These are phyloP conservation scores for Mycalesis mineus DNA, from an alignment of 2,888 invertebrate genomes.

Conservation along the genomic window DNA sequence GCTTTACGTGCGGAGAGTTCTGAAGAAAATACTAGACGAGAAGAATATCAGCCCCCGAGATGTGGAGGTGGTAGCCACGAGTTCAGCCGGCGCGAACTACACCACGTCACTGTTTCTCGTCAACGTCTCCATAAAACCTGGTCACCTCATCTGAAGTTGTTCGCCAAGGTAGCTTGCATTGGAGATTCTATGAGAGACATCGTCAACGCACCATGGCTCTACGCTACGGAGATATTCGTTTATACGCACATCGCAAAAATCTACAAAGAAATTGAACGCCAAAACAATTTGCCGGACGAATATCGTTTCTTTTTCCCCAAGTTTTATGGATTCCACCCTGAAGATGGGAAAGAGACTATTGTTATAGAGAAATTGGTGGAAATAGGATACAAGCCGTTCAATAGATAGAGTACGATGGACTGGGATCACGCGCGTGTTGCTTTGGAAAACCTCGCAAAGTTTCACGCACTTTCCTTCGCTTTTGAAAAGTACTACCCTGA, in stretches of 20 bases:
- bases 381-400: constrained; percentile 43
- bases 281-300: constrained; percentile 37
- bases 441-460: constrained; percentile 50
- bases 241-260: constrained; percentile 42
- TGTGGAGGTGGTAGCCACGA: constrained; percentile 36
- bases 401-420: constrained; percentile 48
- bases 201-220: constrained; percentile 35
- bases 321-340: constrained; percentile 43
- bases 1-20: constrained; percentile 29
- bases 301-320: constrained; percentile 41
- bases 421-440: constrained; percentile 51
- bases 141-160: constrained; percentile 34
- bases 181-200: constrained; percentile 40
- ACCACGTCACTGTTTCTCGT: constrained; percentile 42
- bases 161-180: constrained; percentile 42
- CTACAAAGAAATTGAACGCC: constrained; percentile 41
- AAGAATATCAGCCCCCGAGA: constrained; percentile 35
- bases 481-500: constrained; percentile 41
- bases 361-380: constrained; percentile 51
- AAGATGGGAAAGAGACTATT: constrained; percentile 43
- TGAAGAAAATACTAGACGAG: constrained; percentile 39
- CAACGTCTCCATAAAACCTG: constrained; percentile 33
- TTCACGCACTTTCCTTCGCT: constrained; percentile 60
- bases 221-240: constrained; percentile 42
- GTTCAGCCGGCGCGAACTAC: constrained; percentile 48